Evolutionary conservation across 2,113 vertebrate genomes (phyloP), one percentile per base, ranked within the genome.

Genomic region (Chlamydotis undulata): DNA sequence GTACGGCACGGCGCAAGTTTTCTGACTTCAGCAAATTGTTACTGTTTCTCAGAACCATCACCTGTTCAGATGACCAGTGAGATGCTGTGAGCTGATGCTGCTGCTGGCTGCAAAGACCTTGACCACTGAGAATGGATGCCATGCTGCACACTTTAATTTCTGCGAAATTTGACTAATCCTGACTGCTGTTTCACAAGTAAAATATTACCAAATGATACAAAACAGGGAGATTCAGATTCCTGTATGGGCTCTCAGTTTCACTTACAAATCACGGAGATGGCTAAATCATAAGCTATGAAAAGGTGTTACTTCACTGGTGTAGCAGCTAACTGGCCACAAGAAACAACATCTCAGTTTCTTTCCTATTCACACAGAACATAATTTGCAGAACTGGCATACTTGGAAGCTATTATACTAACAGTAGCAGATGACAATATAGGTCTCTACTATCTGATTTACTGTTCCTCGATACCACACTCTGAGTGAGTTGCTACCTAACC

Each of bases 101-200:
- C 3, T 33, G 57, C 19, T 19, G 15, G 16, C 12, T 53, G 29
- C 33, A 59, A 57, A 81, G 56, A 39, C 78, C 35, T 87, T 31
- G 25, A 93, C 81, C 12, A 19, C 3, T 0, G 0, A 63, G 83
- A 83, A 87, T 0, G 2, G 53, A 53, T 6, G 7, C 41, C 75
- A 47, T 22, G 7, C 49, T 79, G 33, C 70, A 89, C 10, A 2
- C 14, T 75, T 79, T 3, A 52, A 59, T 14, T 63, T 45, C 64
- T 25, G 6, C 52, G 56, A 83, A 80, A 86, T 80, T 4, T 53
- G 39, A 82, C 74, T 87, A 83, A 86, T 43, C 29, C 33, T 4
- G 9, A 25, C 31, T 59, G 75, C 28, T 47, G 33, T 43, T 85
- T 60, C 52, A 41, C 9, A 47, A 57, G 21, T 53, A 19, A 88